Evolutionary conservation across 2,888 invertebrate genomes (phyloP), one percentile per base, ranked within the genome.

Genomic region (Dynastes maya): DNA sequence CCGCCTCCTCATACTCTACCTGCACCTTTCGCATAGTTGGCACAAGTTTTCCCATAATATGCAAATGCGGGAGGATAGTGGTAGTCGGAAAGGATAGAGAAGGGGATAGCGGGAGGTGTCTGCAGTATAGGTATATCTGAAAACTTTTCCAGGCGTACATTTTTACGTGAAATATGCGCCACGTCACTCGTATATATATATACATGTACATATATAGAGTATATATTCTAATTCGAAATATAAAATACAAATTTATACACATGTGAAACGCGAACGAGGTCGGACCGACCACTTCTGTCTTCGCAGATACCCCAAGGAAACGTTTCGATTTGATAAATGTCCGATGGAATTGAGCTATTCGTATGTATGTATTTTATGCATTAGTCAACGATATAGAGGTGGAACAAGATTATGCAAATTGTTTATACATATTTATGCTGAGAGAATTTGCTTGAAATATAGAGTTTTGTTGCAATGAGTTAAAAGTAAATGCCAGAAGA

Each of bases 201-300:
- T 61, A 13, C 22, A 61, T 9, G 11, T 27, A 22, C 11, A 27
- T 61, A 11, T 27, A 37, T 37, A 37, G 5, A 37, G 32, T 45
- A 89, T 88, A 88, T 89, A 89, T 89, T 89, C 88, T 89, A 89
- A 89, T 89, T 89, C 88, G 87, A 88, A 89, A 89, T 89, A 88
- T 88, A 88, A 88, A 89, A 89, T 88, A 88, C 88, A 88, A 89
- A 89, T 89, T 88, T 88, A 88, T 88, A 87, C 87, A 85, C 86
- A 83, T 68, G 76, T 58, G 61, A 22, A 72, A 16, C 55, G 77
- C 68, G 74, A 72, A 71, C 80, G 80, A 80, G 84, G 84, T 84
- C 84, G 86, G 84, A 84, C 86, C 85, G 83, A 85, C 85, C 86
- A 86, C 87, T 53, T 53, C n/a, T 61, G 29, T 32, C 29, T 63